phyloP scores from a whole-genome alignment of 2,888 invertebrate species.

The Autographa pulchrina region DNA sequence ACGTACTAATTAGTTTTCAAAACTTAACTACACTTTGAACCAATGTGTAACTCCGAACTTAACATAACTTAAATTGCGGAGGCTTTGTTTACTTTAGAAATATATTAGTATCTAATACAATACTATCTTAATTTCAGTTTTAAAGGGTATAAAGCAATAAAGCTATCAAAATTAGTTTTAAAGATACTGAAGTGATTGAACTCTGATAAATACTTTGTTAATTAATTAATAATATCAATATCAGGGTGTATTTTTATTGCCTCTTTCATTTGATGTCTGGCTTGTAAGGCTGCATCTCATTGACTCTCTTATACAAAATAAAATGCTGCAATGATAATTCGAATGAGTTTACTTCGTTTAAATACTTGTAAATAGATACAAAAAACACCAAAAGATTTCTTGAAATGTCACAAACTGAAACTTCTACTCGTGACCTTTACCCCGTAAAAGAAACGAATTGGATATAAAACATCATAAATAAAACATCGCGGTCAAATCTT shows the following conservation, averaged over 20 bases:
- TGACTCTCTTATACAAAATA: not conserved
- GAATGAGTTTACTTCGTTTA: no score
- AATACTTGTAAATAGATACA: no score
- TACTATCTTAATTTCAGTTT: not conserved
- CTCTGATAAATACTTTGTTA: not conserved
- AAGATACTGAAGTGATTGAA: not conserved
- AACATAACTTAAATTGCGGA: conserved; percentile 6
- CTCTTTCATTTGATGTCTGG: not conserved
- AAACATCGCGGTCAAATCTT: no score
- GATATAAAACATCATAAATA: no score
- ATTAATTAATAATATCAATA: not conserved
- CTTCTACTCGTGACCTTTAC: no score
- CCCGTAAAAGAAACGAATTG: no score
- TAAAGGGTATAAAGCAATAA: not conserved
- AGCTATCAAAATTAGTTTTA: not conserved
- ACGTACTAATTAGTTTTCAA: conserved; percentile 4
- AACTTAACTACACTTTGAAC: conserved; percentile 8
- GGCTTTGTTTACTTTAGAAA: conserved; percentile 7
- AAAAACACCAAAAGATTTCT: no score
- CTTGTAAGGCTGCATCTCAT: not conserved
- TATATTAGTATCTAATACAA: not conserved
- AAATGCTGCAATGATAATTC: no score
- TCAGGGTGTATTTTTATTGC: not conserved
- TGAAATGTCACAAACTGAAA: no score
- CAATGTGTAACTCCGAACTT: conserved; percentile 6